Evolutionary conservation across 2,797 vertebrate species (phyloP), one percentile per base, ranked within the genome.

Genomic region (Zenarchopterus dispar): DNA sequence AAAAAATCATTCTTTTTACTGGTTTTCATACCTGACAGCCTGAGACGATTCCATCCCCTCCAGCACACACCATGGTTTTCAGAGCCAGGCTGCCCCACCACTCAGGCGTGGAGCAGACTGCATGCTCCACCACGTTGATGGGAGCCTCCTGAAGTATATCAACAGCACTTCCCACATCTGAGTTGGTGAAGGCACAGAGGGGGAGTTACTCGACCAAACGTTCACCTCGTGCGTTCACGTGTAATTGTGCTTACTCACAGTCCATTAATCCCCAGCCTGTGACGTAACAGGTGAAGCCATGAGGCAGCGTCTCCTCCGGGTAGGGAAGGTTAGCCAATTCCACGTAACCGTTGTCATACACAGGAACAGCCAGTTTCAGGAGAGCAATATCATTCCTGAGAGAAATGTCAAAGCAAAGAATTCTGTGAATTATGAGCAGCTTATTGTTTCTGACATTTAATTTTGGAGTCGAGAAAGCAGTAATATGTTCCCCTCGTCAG

Each of bases 61-160:
- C 93, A n/a, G 91, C 93, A 64, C 92, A 94, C 65, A 92, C 48
- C 92, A 92, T 92, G 48, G 55, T 82, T 28, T 24, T 33, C 77
- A 88, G 85, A 41, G 68, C 90, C 13, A 60, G 3, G 50, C 43
- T 78, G 6, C 93, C 90, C 90, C 92, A 94, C 91, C 91, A 93
- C 1, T 80, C 9, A 0, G 16, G 6, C 67, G 56, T 78, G 11
- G 91, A 93, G 77, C 93, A 94, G 65, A 92, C 36, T 0, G 80
- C 5, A 0, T 91, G 86, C 70, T 69, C 77, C 28, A 93, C 86
- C 62, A 93, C 75, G 0, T 10, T 19, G n/a, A 93, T 67, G 53
- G 75, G 23, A 48, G 85, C 88, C 73, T 74, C 89, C 80, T 94
- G 92, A 22, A 95, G 84, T 26, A 36, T 67, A 41, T 36, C 62